Percentiles rank a stretch among this genome's conserved stretches.
phyloP scores from a whole-genome alignment of 2,797 vertebrate species.

The Podargus strigoides region DNA sequence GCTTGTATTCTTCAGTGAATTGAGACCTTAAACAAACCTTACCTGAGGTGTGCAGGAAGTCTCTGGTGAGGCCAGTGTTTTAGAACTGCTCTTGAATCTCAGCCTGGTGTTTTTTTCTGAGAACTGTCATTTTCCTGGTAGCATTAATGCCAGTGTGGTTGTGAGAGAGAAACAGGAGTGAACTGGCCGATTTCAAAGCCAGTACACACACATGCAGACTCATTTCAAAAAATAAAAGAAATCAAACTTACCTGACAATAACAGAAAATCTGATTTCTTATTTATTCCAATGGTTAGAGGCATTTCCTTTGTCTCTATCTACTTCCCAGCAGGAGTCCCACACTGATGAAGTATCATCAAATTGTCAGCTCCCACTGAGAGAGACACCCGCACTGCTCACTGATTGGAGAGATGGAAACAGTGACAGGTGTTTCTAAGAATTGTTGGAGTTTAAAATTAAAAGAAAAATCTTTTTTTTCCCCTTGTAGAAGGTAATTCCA shows the following conservation, averaged over 20 bases:
- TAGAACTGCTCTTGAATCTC: neutral
- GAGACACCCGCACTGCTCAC: conserved; percentile 1
- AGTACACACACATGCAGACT: neutral
- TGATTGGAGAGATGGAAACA: conserved; percentile 57
- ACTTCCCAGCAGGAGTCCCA: conserved; percentile 68
- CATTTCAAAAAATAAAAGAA: conserved; percentile 3
- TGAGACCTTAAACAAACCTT: neutral
- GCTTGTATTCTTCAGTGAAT: neutral
- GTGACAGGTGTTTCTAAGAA: conserved; percentile 69
- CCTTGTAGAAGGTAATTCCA: neutral
- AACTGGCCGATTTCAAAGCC: neutral
- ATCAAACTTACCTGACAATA: neutral
- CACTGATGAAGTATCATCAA: conserved; percentile 74
- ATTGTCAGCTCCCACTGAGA: conserved; percentile 75
- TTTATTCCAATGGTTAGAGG: conserved; percentile 61
- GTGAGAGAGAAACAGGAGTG: neutral
- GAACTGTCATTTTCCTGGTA: neutral
- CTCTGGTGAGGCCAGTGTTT: neutral
- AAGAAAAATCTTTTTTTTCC: neutral
- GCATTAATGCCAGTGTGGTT: neutral
- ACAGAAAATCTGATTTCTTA: conserved; percentile 55
- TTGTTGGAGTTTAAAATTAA: conserved; percentile 52
- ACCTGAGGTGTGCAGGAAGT: neutral
- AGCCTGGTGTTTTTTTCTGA: neutral
- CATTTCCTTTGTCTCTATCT: conserved; percentile 74